Evolutionary conservation across 2,113 vertebrate genomes (phyloP).

Genomic region (Rhinopomastus cyanomelas): DNA sequence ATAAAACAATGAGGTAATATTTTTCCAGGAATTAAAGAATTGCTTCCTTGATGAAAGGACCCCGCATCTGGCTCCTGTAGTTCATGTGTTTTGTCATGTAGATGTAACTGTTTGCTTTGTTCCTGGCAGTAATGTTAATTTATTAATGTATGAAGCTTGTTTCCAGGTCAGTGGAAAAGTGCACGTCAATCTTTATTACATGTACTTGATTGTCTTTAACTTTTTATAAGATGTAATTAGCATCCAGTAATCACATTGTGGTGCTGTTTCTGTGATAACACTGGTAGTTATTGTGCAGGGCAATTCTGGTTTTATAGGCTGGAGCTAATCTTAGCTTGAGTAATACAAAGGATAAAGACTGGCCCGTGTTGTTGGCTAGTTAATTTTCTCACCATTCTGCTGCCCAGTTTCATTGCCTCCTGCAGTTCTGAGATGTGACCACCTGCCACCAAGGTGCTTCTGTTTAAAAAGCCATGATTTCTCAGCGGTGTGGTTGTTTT

Average conservation of each 20-base stretch:
- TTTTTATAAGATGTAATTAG: constrained; percentile 51
- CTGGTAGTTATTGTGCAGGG: neutral
- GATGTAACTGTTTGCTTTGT: constrained; percentile 40
- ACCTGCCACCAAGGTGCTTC: neutral
- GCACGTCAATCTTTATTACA: constrained; percentile 35
- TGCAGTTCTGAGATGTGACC: neutral
- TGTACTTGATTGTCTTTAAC: constrained; percentile 33
- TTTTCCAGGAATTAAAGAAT: constrained; percentile 28
- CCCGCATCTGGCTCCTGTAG: constrained; percentile 5
- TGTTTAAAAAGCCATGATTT: neutral
- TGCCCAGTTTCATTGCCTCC: neutral
- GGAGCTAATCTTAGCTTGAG: constrained; percentile 31
- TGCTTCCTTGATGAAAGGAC: constrained; percentile 32
- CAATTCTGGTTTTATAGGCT: constrained; percentile 48
- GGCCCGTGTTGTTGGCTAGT: neutral
- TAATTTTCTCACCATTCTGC: constrained; percentile 14
- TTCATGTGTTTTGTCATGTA: neutral
- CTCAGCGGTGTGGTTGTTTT: neutral
- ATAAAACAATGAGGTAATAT: neutral
- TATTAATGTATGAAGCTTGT: constrained; percentile 12
- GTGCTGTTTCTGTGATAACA: constrained; percentile 13
- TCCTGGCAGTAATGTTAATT: constrained; percentile 11
- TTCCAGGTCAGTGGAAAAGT: constrained; percentile 42
- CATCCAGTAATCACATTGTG: neutral
- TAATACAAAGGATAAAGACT: neutral